Evolutionary conservation across 2,797 vertebrate species (phyloP), one percentile per base, ranked within the genome.

Genomic region (Prionace glauca): DNA sequence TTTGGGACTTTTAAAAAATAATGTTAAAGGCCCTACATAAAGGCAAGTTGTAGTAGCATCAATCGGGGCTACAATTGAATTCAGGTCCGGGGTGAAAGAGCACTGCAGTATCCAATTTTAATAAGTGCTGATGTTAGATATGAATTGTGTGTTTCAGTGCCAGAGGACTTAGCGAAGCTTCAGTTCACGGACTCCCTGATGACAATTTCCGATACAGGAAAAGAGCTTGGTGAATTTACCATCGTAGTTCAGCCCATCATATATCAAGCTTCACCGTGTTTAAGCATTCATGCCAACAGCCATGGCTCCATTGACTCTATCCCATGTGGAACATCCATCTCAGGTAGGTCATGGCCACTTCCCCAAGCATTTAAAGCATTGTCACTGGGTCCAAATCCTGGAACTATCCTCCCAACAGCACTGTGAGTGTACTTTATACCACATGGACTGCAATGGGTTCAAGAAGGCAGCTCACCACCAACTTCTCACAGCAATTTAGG

Each of bases 171-270:
- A 96, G 96, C 98, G 94, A 96, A 79, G 45, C 98, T 98, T 96
- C 95, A 98, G 94, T 99, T 99, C 96, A 79, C 97, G 0, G 99
- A 99, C 97, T 97, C 97, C 0, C 97, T 99, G 97, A 96, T 97
- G 95, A 97, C 98, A 0, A 81, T 98, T 95, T 98, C 98, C 0
- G 97, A 97, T 56, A 96, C 96, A 0, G 98, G 98, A n/a, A 96
- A 96, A 86, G 97, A 98, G 0, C 95, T 97, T 79, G 98, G 99
- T 3, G 97, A 96, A 45, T 98, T 99, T 97, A 97, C 96, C 56
- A 96, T 98, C 65, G 97, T 97, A 0, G 97, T 98, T 96, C 97
- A 98, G 96, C 97, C 96, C 60, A 96, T 97, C 4, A 96, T 92
- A 3, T 97, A 98, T 95, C 95, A 95, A 12, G 96, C 96, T 95